Evolutionary conservation across 2,113 vertebrate species (phyloP).

Genomic region (Clarias magur): DNA sequence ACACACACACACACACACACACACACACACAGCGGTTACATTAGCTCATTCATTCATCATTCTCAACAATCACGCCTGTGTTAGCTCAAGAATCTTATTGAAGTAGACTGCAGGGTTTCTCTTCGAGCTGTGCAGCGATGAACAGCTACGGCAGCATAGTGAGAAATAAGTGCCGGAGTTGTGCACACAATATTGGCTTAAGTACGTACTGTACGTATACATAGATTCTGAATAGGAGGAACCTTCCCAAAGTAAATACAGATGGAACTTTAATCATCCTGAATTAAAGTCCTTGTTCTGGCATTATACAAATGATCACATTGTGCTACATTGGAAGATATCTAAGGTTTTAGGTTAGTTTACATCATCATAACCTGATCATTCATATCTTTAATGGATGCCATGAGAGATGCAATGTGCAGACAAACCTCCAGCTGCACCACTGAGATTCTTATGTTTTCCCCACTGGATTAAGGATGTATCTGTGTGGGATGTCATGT

Average conservation of each 20-base stretch:
- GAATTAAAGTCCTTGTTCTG: neutral
- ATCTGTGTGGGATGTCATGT: too few relatives aligned
- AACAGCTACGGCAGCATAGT: too few relatives aligned
- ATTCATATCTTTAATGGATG: neutral
- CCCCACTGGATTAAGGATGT: too few relatives aligned
- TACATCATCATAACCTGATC: too few relatives aligned
- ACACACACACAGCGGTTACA: slow-evolving; percentile 27
- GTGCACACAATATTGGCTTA: neutral
- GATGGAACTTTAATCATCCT: neutral
- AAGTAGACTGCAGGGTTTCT: slow-evolving; percentile 34
- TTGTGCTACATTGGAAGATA: neutral
- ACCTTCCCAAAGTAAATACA: neutral
- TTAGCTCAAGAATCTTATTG: slow-evolving; percentile 65
- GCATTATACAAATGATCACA: neutral
- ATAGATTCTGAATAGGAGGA: neutral
- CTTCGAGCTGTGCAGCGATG: neutral
- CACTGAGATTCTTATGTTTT: too few relatives aligned
- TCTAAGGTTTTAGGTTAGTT: too few relatives aligned
- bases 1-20: slow-evolving; percentile 40
- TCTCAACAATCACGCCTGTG: slow-evolving; percentile 64
- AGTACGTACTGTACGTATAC: neutral
- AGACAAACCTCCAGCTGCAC: too few relatives aligned
- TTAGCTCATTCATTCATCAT: slow-evolving; percentile 65
- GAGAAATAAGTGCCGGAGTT: neutral
- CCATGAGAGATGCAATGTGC: too few relatives aligned